Evolutionary conservation across 2,113 vertebrate genomes (phyloP), one percentile per base, ranked within the genome.

Genomic region (Bubo scandiacus): DNA sequence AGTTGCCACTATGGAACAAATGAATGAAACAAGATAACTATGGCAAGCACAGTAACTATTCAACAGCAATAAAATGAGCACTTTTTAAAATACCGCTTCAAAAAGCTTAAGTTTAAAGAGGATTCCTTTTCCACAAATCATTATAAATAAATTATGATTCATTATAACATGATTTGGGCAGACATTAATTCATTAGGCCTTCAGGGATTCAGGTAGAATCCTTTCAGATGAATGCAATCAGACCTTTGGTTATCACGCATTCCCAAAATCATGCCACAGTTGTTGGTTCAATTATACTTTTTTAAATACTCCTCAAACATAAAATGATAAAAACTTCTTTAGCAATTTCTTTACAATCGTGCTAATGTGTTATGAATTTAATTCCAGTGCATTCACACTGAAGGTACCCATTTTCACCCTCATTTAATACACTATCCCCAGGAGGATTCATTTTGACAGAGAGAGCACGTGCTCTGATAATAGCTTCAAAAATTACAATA

Each of bases 281-380:
- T 94, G 83, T 92, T 94, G 80, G 61, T 96, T 95, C 94, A 91
- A 81, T 95, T 92, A 71, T 36, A 80, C 4, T 85, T 93, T 95
- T 59, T 4, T 1, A 47, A 89, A 81, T 43, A 84, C 9, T 89
- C 15, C 25, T 79, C 70, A 75, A 92, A 96, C 38, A 65, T 43
- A 94, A 85, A 94, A 75, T 85, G 83, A 95, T 94, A 58, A 96
- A 93, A 94, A 78, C 36, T 95, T 94, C 77, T 87, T 80, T 38
- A 86, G 52, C 32, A 38, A 62, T 96, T 86, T 71, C 63, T 92
- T 95, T 57, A 65, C 52, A 81, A 57, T 36, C 3, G 34, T 67
- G 20, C 27, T 81, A 88, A 96, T 22, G 40, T 74, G 23, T 49
- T 89, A 63, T 10, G 80, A 95, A 83, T 91, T 88, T 67, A 43